Percentiles rank a stretch among this genome's conserved stretches.
These are phyloP conservation scores for Polyploca ridens DNA, from an alignment of 2,888 invertebrate genomes.

Conservation along the genomic window DNA sequence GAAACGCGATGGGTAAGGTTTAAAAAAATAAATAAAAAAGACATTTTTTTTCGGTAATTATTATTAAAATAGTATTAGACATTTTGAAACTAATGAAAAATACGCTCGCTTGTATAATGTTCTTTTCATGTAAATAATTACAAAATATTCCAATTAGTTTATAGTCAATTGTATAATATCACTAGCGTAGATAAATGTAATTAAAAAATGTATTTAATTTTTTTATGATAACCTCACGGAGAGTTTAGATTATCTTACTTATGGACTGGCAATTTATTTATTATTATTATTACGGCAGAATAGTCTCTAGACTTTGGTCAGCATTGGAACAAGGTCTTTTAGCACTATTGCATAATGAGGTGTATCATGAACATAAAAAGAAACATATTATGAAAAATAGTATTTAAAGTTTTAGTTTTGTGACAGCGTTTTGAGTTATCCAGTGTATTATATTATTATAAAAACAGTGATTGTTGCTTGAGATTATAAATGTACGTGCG, in stretches of 20 bases:
- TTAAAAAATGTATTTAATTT: constrained; percentile 66
- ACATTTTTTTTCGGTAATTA: constrained; percentile 35
- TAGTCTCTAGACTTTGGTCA: not conserved
- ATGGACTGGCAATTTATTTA: constrained; percentile 43
- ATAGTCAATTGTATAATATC: constrained; percentile 79
- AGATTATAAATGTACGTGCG: not conserved
- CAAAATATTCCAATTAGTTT: constrained; percentile 77
- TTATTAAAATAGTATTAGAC: constrained; percentile 25
- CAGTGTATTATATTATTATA: not conserved
- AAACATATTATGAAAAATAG: not conserved
- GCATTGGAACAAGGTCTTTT: constrained; percentile 12
- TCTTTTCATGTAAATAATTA: constrained; percentile 75
- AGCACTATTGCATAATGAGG: constrained; percentile 11
- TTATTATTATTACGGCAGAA: constrained; percentile 8
- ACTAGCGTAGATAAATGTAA: constrained; percentile 63
- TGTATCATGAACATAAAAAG: not conserved
- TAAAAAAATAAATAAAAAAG: constrained; percentile 27
- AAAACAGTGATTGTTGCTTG: not conserved
- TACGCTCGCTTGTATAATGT: constrained; percentile 59
- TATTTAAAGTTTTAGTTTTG: not conserved
- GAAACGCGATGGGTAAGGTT: constrained; percentile 30
- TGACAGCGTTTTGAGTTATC: constrained; percentile 4
- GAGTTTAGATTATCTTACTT: constrained; percentile 24
- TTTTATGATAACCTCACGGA: constrained; percentile 49
- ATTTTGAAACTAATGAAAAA: constrained; percentile 23